Base-by-base conservation (phyloP, 1,140 invertebrate genomes). In the Lamellibrachia luymesi region DNA sequence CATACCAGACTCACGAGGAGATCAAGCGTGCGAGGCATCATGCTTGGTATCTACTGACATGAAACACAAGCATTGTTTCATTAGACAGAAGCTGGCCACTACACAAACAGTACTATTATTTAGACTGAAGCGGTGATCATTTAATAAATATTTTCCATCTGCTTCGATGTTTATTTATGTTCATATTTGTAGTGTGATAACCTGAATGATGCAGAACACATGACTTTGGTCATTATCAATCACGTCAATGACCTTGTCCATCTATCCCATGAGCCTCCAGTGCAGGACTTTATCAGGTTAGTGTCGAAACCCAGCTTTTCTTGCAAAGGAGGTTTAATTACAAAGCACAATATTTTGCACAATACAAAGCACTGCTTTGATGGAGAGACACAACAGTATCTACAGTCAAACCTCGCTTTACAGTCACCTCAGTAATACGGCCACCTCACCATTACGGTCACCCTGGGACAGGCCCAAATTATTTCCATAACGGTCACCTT, bases 161-260 rank as follows among this genome's bases (percentile, higher is more conserved):
- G 27, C 90, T 50, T 49, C 27, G 90, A 90, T 90, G n/a, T 50
- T 8, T 8, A 8, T 90, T 27, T 90, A 38, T 90, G n/a, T 27
- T 38, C 25, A 7, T 92, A 51, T 51, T 92, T 51, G 27, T 94
- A 97, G 95, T 97, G 97, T 95, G 97, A 98, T 94, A 97, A 97
- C 95, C 96, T 98, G 17, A 97, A 97, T 93, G 97, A 98, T 95
- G 97, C 97, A 2, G 97, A 98, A 50, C 97, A 98, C 93, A 96
- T 98, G 64, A 97, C 97, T 0, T 98, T 98, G 98, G 95, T 98
- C n/a, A 95, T 98, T 49, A 97, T 97, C 1, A 97, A 98, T 95
- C 97, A 98, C 94, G 97, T 98, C 0, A 97, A 97, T 94, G 97
- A 97, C 50, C 96, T 98, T 0, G 97, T 98, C 22, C 96, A 96